These are phyloP conservation scores for Proctacanthus coquilletti DNA, from an alignment of 1,140 invertebrate species.

Conservation along the genomic window DNA sequence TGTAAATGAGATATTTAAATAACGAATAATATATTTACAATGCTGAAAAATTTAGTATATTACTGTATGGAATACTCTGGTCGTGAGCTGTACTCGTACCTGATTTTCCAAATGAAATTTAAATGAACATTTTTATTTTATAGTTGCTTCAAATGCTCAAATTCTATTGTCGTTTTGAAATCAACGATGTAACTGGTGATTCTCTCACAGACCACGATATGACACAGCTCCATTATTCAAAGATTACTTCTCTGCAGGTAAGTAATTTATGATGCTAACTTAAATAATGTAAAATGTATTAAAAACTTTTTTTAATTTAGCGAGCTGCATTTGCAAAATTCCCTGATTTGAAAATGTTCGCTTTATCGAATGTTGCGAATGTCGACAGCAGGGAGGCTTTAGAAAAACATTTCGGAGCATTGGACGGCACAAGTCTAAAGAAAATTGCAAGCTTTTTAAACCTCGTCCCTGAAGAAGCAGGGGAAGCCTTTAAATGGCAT, in stretches of 20 bases:
- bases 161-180: conserved; percentile 95
- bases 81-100: no score
- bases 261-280: conserved; percentile 8
- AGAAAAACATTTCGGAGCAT: conserved; percentile 65
- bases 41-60: no score
- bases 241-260: conserved; percentile 79
- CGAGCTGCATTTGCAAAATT: conserved; percentile 89
- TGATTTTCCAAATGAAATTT: no score
- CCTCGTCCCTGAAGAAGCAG: conserved; percentile 61
- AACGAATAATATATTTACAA: no score
- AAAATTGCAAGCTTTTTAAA: conserved; percentile 75
- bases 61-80: no score
- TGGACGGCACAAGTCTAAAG: conserved; percentile 62
- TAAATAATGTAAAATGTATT: not conserved
- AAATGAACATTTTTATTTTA: conserved; percentile 28
- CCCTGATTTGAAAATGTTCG: conserved; percentile 70
- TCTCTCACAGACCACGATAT: conserved; percentile 87
- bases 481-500: conserved; percentile 52
- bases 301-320: conserved; percentile 34
- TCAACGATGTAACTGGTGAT: conserved; percentile 91
- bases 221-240: conserved; percentile 81
- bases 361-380: conserved; percentile 83
- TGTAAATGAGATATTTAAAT: no score
- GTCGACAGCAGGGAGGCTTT: conserved; percentile 80
- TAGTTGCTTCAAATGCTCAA: conserved; percentile 90